phyloP scores from a whole-genome alignment of 2,797 vertebrate genomes.

The Onychomys arenicola region DNA sequence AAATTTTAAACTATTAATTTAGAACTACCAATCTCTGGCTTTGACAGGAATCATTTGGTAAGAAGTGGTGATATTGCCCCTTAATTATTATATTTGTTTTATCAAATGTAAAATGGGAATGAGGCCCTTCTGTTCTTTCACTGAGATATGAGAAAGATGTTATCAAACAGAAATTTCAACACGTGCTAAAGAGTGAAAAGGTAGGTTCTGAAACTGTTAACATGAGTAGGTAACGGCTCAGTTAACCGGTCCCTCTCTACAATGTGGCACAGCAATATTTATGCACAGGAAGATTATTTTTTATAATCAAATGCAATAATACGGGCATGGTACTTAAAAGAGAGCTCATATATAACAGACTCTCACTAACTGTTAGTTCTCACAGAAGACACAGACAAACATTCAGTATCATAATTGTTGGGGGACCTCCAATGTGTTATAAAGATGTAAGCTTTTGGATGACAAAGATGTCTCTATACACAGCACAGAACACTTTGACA shows the following conservation, averaged over 20 bases:
- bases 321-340: background rate
- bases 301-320: slow-evolving; percentile 11
- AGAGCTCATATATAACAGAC: background rate
- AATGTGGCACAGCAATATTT: slow-evolving; percentile 37
- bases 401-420: slow-evolving; percentile 52
- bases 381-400: slow-evolving; percentile 2
- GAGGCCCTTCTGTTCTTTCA: background rate
- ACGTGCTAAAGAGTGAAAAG: background rate
- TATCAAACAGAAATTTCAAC: background rate
- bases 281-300: background rate
- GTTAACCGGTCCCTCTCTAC: background rate
- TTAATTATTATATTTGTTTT: background rate
- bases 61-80: background rate
- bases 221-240: background rate
- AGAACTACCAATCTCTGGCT: slow-evolving; percentile 2
- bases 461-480: slow-evolving; percentile 68
- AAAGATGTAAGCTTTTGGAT: slow-evolving; percentile 57
- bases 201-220: background rate
- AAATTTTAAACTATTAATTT: slow-evolving; percentile 49
- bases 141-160: background rate
- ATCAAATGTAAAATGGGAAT: background rate
- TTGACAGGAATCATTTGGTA: background rate
- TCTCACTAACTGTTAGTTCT: slow-evolving; percentile 11
- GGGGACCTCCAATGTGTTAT: background rate
- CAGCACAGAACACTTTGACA: slow-evolving; percentile 62